Percentiles rank a stretch among this genome's conserved stretches.
phyloP scores from a whole-genome alignment of 2,113 vertebrate species.

The Ceuthmochares aereus region DNA sequence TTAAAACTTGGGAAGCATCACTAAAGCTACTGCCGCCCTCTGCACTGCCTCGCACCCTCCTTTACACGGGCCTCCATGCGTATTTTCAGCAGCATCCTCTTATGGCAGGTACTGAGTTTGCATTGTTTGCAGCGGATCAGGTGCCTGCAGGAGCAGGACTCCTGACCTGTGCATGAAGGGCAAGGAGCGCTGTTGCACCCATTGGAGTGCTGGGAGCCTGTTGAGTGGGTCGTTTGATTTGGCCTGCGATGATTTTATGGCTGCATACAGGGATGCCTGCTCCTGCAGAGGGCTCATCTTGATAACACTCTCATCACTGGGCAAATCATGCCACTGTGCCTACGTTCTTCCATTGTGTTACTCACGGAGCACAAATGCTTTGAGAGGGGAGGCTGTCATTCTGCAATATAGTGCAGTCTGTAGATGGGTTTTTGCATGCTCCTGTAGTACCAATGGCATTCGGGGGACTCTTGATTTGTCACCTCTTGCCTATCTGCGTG shows the following conservation, averaged over 20 bases:
- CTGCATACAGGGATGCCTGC: too few species aligned
- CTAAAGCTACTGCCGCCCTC: not conserved
- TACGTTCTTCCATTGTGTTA: fast-evolving
- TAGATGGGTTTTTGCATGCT: not conserved
- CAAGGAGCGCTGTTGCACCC: too few species aligned
- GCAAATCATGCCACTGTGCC: not conserved
- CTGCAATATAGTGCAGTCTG: fast-evolving
- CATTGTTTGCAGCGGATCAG: fast-evolving
- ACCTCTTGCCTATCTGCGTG: not conserved
- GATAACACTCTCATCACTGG: not conserved
- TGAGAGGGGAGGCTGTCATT: not conserved
- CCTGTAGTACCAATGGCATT: not conserved
- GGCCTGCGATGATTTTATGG: too few species aligned
- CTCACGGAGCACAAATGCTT: not conserved
- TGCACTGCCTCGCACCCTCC: not conserved
- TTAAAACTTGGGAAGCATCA: fast-evolving
- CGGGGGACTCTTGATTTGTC: not conserved
- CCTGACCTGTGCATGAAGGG: fast-evolving
- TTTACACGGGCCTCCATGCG: fast-evolving
- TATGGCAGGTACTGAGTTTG: fast-evolving
- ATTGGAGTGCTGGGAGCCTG: too few species aligned
- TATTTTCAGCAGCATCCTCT: not conserved
- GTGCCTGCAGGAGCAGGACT: fast-evolving
- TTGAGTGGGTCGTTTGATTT: too few species aligned
- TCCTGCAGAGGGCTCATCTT: too few species aligned